Conservation (phyloP, 2,113 vertebrate genomes). For the Colaptes auratus region DNA sequence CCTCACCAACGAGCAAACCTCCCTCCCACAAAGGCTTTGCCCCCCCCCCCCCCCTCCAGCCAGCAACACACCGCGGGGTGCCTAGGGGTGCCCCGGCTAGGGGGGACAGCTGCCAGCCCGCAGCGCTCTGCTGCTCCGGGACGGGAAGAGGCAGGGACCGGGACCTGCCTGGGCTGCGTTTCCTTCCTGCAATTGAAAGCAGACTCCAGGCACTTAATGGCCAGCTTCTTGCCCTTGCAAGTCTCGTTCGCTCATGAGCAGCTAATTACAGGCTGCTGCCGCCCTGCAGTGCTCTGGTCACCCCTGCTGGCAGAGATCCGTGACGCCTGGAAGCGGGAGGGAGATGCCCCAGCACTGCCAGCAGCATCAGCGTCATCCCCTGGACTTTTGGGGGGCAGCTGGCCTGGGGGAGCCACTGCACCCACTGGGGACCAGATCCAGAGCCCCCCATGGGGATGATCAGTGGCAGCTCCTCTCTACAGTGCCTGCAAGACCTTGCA, state of each 20-base stretch:
- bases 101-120: fast-evolving
- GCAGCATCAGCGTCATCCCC: fast-evolving
- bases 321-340: not conserved
- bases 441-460: not conserved
- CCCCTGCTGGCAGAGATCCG: fast-evolving
- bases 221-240: not conserved
- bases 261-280: slow-evolving; percentile 9
- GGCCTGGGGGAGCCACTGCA: not conserved
- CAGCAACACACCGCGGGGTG: fast-evolving
- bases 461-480: not conserved
- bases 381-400: not conserved
- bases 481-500: not conserved
- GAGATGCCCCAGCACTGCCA: not conserved
- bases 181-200: slow-evolving; percentile 59
- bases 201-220: not conserved
- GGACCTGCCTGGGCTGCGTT: not conserved
- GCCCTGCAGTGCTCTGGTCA: not conserved
- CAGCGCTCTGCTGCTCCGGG: fast-evolving
- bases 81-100: not conserved
- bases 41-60: not conserved
- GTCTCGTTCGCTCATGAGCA: not conserved
- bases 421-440: fast-evolving
- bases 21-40: not conserved
- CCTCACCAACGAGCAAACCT: not conserved
- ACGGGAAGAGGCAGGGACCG: not conserved